Evolutionary conservation across 2,888 invertebrate genomes (phyloP).

Genomic region (Scaptomyza polygonia): DNA sequence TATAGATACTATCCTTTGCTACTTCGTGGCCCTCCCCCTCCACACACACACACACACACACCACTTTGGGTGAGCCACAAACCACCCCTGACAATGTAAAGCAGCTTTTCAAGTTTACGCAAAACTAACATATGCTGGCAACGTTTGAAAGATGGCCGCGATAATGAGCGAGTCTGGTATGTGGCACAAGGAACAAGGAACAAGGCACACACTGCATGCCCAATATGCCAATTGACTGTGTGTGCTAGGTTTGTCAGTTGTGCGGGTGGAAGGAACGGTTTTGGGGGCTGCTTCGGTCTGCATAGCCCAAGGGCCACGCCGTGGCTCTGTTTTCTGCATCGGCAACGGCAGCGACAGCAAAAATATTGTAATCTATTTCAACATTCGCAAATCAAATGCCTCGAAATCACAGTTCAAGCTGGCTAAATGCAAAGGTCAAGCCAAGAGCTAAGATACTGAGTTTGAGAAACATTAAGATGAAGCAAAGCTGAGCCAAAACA

Average conservation of each 20-base stretch:
- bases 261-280: too few species aligned
- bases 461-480: not conserved
- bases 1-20: constrained; percentile 18
- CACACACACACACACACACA: too few species aligned
- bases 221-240: constrained; percentile 48
- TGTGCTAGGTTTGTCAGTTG: not conserved
- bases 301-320: constrained; percentile 23
- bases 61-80: not conserved
- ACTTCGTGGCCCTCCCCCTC: not conserved
- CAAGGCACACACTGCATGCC: constrained; percentile 11
- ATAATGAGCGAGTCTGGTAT: constrained; percentile 58
- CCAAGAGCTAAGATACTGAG: not conserved
- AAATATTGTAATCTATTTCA: constrained; percentile 78
- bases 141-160: constrained; percentile 75
- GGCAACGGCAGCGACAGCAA: constrained; percentile 25
- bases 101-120: constrained; percentile 78
- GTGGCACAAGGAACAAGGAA: constrained; percentile 1
- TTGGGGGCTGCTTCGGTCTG: not conserved
- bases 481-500: not conserved
- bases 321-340: not conserved
- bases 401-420: constrained; percentile 27
- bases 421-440: constrained; percentile 21
- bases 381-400: constrained; percentile 74
- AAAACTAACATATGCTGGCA: constrained; percentile 79
- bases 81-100: constrained; percentile 52